Conservation (phyloP, 2,888 invertebrate species). For the Drosophila kokeensis region DNA sequence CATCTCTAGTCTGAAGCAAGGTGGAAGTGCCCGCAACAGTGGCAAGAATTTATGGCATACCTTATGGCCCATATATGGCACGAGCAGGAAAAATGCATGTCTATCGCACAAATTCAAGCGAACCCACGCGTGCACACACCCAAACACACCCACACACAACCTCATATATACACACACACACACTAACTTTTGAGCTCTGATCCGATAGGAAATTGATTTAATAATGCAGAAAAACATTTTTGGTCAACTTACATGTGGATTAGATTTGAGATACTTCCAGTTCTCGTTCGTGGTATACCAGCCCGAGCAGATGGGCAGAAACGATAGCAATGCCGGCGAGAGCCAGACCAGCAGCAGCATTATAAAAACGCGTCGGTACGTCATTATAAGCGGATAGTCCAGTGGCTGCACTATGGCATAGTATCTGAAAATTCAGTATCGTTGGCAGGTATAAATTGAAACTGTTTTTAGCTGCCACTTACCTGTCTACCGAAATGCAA, state of each 20-base stretch:
- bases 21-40: slow-evolving; percentile 17
- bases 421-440: slow-evolving; percentile 86
- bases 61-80: slow-evolving; percentile 33
- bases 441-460: background rate
- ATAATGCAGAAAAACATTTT: slow-evolving; percentile 20
- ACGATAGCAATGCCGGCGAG: slow-evolving; percentile 95
- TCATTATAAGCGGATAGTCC: slow-evolving; percentile 97
- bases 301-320: slow-evolving; percentile 96
- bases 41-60: slow-evolving; percentile 54
- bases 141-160: background rate
- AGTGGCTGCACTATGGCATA: slow-evolving; percentile 96
- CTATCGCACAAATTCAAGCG: slow-evolving; percentile 29
- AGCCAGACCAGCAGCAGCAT: slow-evolving; percentile 96
- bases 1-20: slow-evolving; percentile 19
- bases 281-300: slow-evolving; percentile 96
- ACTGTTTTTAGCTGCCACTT: slow-evolving; percentile 31
- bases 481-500: slow-evolving; percentile 95
- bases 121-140: background rate
- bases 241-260: slow-evolving; percentile 87
- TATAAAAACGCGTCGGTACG: slow-evolving; percentile 90
- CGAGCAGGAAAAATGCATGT: slow-evolving; percentile 39
- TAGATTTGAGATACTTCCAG: slow-evolving; percentile 88
- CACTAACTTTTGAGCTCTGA: slow-evolving; percentile 55
- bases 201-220: slow-evolving; percentile 62
- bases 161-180: slow-evolving; percentile 4